Base-by-base conservation (phyloP, 1,140 invertebrate genomes). In the Pararge aegeria region DNA sequence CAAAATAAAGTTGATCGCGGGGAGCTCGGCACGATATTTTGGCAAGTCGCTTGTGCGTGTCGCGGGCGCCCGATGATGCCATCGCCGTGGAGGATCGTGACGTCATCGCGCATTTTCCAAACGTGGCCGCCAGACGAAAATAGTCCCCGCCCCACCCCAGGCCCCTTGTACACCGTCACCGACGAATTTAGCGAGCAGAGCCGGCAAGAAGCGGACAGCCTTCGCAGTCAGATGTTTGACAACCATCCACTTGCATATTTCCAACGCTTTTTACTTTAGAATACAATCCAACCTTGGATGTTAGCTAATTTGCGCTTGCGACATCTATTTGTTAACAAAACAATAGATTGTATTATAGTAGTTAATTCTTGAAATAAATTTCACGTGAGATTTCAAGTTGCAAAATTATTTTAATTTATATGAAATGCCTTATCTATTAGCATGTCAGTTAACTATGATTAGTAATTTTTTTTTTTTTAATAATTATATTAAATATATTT, bases 51-150 rank as follows among this genome's bases (percentile, higher is more conserved):
- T 63, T 67, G 79, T 83, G 77, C 83, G 83, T 83, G 83, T 85
- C 80, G 83, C 81, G 79, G 70, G 61, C 73, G 73, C 69, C 56
- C 78, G 84, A 87, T 89, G 86, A 82, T 85, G 85, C 82, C 86
- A 89, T 87, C 86, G 84, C 83, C 75, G 80, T 73, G 76, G 82
- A 82, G 78, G 78, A 83, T 70, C 75, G 82, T 89, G 87, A 89
- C 86, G 86, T 89, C 86, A 89, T 73, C 83, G 65, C 75, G 77
- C 86, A 83, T 89, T 89, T 89, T 89, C 84, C 86, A 87, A 89
- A 89, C 87, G 87, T 87, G 84, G 84, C 87, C 78, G 87, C 78
- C 84, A 89, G 87, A 89, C 87, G 79, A 87, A 89, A 89, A 89
- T 89, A 89, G 84, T 78, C 77, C 83, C 86, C 82, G 78, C 78